Evolutionary conservation across 2,797 vertebrate species (phyloP), one percentile per base, ranked within the genome.

Genomic region (Gastrophryne carolinensis): DNA sequence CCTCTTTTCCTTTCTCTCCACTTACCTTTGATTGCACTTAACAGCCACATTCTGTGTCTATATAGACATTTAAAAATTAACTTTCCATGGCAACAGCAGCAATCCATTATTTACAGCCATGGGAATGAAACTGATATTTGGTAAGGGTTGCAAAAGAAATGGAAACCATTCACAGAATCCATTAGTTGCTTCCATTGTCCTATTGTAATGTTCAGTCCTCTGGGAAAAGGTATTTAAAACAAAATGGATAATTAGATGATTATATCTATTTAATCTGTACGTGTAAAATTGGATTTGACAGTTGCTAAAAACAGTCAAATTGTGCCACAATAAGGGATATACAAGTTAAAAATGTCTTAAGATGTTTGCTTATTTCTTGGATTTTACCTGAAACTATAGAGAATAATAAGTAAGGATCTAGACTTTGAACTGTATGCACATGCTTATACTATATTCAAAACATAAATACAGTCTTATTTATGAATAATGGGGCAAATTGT

Each of bases 51-150:
- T 86, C 84, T 79, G 83, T 84, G 75, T 84, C 81, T 84, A 84
- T 79, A 69, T 83, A 69, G 80, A 82, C 84, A 81, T 79, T 87
- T 70, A 79, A 81, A 86, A 87, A 85, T 83, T 86, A 85, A 86
- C 86, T 88, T 78, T 1, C 82, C 83, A 88, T 90, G 78, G 84
- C 86, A 92, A 91, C 89, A 85, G 81, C 78, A 81, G 83, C 81
- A 86, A 82, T 82, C 84, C 81, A 85, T 89, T 85, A 88, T 87
- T 84, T 86, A 58, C 77, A 81, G 82, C 82, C 82, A 53, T 50
- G 73, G 81, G 81, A 81, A 81, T 81, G 82, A 82, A 72, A 80
- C 82, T 83, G 87, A 82, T 87, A 84, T 84, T 79, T 83, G 79
- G 79, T 79, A 79, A 81, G 54, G 69, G 64, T 13, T 66, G 54